Conservation (phyloP, 2,113 vertebrate species). For the Cryptoleucopteryx plumbea region DNA sequence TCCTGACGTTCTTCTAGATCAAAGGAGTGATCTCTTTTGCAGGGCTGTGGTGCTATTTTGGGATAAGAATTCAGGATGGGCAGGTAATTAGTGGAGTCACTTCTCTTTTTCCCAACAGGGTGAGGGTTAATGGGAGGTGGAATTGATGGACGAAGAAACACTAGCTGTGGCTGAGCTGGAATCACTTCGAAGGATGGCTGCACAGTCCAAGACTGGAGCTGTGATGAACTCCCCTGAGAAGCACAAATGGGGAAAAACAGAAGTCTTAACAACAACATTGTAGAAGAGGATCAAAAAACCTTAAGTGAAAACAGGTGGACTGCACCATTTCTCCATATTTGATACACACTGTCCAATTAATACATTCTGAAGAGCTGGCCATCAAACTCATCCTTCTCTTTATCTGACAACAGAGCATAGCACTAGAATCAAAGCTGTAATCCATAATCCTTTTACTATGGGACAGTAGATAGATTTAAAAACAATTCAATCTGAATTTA, state of each 20-base stretch:
- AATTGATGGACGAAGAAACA: slow-evolving; percentile 82
- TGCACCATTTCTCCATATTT: neutral
- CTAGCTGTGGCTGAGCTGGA: slow-evolving; percentile 81
- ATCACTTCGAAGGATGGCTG: slow-evolving; percentile 83
- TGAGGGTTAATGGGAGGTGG: slow-evolving; percentile 65
- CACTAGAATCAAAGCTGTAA: neutral
- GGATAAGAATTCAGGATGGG: slow-evolving; percentile 85
- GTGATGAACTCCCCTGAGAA: slow-evolving; percentile 68
- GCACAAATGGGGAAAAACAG: neutral
- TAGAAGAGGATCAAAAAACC: neutral
- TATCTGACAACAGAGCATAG: neutral
- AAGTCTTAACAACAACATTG: neutral
- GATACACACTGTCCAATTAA: neutral
- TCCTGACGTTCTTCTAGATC: slow-evolving; percentile 57
- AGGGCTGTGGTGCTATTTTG: slow-evolving; percentile 85
- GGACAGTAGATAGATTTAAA: neutral
- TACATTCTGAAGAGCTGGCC: neutral
- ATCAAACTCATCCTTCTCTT: neutral
- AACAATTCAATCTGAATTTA: neutral
- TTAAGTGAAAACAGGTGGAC: neutral
- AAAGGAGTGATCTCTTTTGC: slow-evolving; percentile 71
- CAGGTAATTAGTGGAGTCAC: slow-evolving; percentile 75
- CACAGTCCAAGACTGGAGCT: slow-evolving; percentile 84
- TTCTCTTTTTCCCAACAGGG: slow-evolving; percentile 65
- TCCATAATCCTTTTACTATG: neutral